phyloP scores from a whole-genome alignment of 2,113 vertebrate species.

The Stigmatopora argus region DNA sequence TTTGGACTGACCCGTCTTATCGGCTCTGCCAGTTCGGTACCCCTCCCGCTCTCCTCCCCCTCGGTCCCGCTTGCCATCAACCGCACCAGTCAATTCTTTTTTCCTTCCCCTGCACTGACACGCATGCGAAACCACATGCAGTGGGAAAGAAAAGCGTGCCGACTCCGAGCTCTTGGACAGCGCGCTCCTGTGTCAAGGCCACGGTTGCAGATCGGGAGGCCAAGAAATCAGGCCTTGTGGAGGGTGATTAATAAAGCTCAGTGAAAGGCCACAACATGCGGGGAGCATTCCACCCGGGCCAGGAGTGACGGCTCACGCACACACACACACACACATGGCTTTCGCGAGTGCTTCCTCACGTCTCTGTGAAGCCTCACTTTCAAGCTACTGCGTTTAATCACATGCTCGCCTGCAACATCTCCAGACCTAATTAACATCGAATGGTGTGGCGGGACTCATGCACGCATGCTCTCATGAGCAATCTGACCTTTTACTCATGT shows the following conservation, averaged over 20 bases:
- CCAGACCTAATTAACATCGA: conserved; percentile 54
- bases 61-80: conserved; percentile 13
- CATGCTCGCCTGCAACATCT: conserved; percentile 40
- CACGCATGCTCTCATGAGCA: conserved; percentile 34
- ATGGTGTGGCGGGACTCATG: conserved; percentile 33
- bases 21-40: conserved; percentile 50
- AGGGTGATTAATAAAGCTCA: conserved; percentile 61
- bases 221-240: conserved; percentile 62
- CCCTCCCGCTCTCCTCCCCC: conserved; percentile 7
- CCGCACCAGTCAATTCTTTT: conserved; percentile 29
- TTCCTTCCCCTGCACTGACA: conserved; percentile 34
- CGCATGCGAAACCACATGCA: conserved; percentile 41
- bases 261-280: conserved; percentile 53
- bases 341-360: conserved; percentile 44
- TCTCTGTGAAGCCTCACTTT: conserved; percentile 50
- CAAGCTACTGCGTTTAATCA: conserved; percentile 40
- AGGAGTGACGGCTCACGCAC: conserved; percentile 22
- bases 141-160: conserved; percentile 37
- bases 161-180: conserved; percentile 28
- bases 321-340: conserved; percentile 22
- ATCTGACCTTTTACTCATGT: conserved; percentile 31
- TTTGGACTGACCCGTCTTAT: conserved; percentile 67
- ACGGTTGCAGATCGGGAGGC: conserved; percentile 26
- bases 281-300: conserved; percentile 47
- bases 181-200: conserved; percentile 45